Evolutionary conservation across 2,888 invertebrate genomes (phyloP).

Genomic region (Cheilosia vernalis): DNA sequence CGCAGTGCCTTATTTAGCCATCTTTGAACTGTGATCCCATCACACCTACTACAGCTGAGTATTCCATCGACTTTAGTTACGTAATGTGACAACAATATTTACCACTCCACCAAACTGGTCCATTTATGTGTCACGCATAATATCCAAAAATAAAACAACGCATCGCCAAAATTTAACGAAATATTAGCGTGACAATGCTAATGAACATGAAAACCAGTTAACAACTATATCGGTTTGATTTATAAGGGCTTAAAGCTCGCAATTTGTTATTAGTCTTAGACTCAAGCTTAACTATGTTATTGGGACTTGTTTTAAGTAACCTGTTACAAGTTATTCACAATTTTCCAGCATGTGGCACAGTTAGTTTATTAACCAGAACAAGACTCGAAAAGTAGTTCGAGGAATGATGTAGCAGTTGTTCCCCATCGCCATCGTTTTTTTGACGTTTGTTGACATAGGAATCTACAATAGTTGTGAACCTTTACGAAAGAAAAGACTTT

Average conservation of each 20-base stretch:
- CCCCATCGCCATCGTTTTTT: too few species aligned
- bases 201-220: slow-evolving; percentile 7
- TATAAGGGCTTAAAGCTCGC: slow-evolving; percentile 7
- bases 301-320: slow-evolving; percentile 1
- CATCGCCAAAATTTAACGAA: slow-evolving; percentile 3
- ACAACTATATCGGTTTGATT: neutral
- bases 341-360: neutral
- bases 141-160: slow-evolving; percentile 2
- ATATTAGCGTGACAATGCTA: slow-evolving; percentile 14
- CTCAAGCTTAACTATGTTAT: neutral
- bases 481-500: too few species aligned
- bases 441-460: too few species aligned
- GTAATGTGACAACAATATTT: neutral
- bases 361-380: neutral
- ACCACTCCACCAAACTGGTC: neutral
- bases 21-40: too few species aligned
- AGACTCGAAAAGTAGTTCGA: neutral
- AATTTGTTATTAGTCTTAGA: slow-evolving; percentile 13
- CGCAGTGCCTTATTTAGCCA: too few species aligned
- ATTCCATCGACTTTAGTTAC: neutral
- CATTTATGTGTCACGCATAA: slow-evolving; percentile 24
- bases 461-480: too few species aligned
- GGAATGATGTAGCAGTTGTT: too few species aligned
- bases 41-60: neutral
- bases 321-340: neutral